phyloP scores from a whole-genome alignment of 2,888 invertebrate genomes.

The Tortrix viridana region DNA sequence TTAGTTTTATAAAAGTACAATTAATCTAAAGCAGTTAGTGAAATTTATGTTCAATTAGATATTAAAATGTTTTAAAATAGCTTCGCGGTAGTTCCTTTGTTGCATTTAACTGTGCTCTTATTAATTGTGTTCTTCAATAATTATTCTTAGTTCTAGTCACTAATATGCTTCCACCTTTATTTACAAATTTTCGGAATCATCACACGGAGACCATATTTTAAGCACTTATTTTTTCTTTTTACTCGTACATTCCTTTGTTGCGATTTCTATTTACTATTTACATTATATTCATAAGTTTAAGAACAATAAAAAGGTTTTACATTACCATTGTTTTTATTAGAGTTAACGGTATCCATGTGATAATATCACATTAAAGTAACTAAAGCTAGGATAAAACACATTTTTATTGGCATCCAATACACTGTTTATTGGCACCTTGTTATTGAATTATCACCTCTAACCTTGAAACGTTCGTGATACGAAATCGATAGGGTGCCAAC shows the following conservation, averaged over 20 bases:
- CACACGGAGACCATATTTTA: constrained; percentile 47
- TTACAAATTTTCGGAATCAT: constrained; percentile 53
- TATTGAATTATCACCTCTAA: too few species aligned
- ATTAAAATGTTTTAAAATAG: constrained; percentile 43
- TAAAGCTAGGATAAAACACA: too few species aligned
- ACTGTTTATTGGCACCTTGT: too few species aligned
- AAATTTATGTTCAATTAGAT: constrained; percentile 57
- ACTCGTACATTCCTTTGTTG: constrained; percentile 72
- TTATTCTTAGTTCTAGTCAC: constrained; percentile 73
- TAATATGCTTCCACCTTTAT: constrained; percentile 62
- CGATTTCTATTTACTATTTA: constrained; percentile 58
- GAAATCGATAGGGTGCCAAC: too few species aligned
- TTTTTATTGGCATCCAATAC: too few species aligned
- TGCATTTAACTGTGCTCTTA: constrained; percentile 62
- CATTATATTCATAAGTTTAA: constrained; percentile 49
- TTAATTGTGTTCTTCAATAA: constrained; percentile 54
- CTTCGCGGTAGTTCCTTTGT: constrained; percentile 60
- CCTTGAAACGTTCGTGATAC: too few species aligned
- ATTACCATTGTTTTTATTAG: constrained; percentile 39
- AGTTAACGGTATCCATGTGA: too few species aligned
- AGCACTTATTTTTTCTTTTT: constrained; percentile 46
- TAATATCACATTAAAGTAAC: too few species aligned
- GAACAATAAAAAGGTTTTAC: constrained; percentile 60
- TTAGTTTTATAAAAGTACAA: constrained; percentile 56
- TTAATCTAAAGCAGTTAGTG: constrained; percentile 55